Conservation (phyloP, 2,888 invertebrate species). For the Parthenolecanium corni region DNA sequence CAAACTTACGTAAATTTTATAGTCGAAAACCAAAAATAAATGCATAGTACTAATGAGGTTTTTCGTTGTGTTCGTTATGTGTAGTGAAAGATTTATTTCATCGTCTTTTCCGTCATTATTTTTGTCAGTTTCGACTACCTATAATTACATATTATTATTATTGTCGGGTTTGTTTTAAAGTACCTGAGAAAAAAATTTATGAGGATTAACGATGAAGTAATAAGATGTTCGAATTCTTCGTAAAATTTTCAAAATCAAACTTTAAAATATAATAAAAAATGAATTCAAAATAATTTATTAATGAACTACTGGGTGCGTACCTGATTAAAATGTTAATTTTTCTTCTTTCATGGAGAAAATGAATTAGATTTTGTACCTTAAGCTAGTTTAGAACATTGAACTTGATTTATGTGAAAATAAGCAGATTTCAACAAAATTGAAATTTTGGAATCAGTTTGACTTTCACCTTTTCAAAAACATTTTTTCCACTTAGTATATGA, state of each 20-base stretch:
- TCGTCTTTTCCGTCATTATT: conserved; percentile 55
- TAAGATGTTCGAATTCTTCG: too few relatives aligned
- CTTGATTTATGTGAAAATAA: too few relatives aligned
- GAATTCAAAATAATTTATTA: background rate
- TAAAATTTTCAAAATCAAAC: background rate
- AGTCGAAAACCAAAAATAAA: conserved; percentile 49
- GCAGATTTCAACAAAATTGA: too few relatives aligned
- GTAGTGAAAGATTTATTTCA: conserved; percentile 47
- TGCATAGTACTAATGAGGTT: conserved; percentile 47
- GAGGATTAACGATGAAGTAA: background rate
- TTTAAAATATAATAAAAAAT: background rate
- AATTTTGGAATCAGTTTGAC: too few relatives aligned
- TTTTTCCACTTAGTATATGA: too few relatives aligned
- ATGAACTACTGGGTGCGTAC: too few relatives aligned
- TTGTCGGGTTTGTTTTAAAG: background rate
- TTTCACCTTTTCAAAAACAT: too few relatives aligned
- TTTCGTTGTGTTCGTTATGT: conserved; percentile 44
- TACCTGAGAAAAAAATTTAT: background rate
- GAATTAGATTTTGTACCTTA: too few relatives aligned
- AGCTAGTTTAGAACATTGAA: too few relatives aligned
- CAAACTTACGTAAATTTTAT: conserved; percentile 50
- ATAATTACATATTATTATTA: too few relatives aligned
- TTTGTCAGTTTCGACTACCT: conserved; percentile 55
- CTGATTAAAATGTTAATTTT: too few relatives aligned
- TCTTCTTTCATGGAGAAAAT: too few relatives aligned